Base-by-base conservation (phyloP, 1,140 invertebrate species). In the Drosophila mojavensis region DNA sequence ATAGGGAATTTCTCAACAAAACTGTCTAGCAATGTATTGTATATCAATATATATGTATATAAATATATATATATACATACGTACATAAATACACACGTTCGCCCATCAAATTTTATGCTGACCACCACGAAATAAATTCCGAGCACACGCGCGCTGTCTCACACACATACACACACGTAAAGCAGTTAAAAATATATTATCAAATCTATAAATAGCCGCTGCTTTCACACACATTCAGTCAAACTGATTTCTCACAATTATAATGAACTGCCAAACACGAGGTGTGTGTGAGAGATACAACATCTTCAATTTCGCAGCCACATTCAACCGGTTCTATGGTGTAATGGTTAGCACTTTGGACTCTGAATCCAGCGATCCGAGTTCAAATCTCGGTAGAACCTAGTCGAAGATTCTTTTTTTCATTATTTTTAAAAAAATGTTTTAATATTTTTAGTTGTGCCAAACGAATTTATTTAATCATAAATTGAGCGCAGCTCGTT, bases 311-410 rank as follows among this genome's bases (percentile, higher is more conserved):
- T 26, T 15, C 6, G 17, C 13, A 13, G 15, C 0, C 0, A 0
- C 1, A 4, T 10, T 9, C 33, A 74, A 50, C 43, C 43, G 91
- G 91, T 96, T 95, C 95, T 95, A 96, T 96, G 96, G 96, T 97
- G 96, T 96, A 96, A 96, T 96, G 96, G 96, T 96, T 95, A 97
- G 96, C 96, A 96, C 95, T 96, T 95, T 96, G 96, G 96, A 96
- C 96, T 97, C 94, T 97, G 96, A 96, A 96, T 96, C 96, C 96
- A 96, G 96, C 95, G 96, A 96, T 96, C 95, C 95, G 95, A 96
- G 95, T 96, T 96, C 95, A 95, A 96, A 95, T 96, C 95, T 96
- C 95, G 95, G 95, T 95, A 95, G 95, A 94, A 96, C 95, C 95
- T 96, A 48, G 6, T 30, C 0, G 24, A 20, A 11, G 2, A 6